phyloP scores from a whole-genome alignment of 2,797 vertebrate genomes.

The Hypotaenidia okinawae region DNA sequence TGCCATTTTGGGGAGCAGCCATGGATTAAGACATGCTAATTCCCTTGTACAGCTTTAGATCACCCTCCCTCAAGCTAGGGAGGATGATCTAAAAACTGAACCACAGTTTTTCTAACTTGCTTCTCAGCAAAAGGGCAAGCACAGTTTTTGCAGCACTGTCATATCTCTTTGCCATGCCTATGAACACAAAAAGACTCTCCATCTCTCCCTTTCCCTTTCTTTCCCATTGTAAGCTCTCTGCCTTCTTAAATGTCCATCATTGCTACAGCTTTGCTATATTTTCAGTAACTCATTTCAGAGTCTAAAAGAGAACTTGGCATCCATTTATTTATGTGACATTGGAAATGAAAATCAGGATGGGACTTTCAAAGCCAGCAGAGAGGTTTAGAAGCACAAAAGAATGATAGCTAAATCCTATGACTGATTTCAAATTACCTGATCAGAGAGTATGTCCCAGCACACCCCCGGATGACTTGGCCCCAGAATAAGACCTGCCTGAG shows the following conservation, averaged over 20 bases:
- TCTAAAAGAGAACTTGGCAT: not conserved
- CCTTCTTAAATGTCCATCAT: not conserved
- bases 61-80: not conserved
- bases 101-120: not conserved
- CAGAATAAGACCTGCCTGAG: not conserved
- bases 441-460: not conserved
- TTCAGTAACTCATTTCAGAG: not conserved
- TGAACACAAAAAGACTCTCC: not conserved
- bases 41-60: conserved; percentile 13
- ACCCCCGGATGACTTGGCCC: not conserved
- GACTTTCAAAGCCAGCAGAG: not conserved
- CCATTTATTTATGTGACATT: not conserved
- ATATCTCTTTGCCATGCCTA: not conserved
- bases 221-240: not conserved
- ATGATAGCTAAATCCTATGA: not conserved
- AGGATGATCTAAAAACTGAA: not conserved
- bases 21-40: not conserved
- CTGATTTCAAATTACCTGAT: not conserved
- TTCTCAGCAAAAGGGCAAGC: not conserved
- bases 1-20: conserved; percentile 26
- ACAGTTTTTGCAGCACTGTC: not conserved
- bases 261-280: not conserved
- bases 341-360: not conserved
- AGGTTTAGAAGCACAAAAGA: conserved; percentile 9
- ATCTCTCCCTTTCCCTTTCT: not conserved